Evolutionary conservation across 2,888 invertebrate species (phyloP).

Genomic region (Cabera pusaria): DNA sequence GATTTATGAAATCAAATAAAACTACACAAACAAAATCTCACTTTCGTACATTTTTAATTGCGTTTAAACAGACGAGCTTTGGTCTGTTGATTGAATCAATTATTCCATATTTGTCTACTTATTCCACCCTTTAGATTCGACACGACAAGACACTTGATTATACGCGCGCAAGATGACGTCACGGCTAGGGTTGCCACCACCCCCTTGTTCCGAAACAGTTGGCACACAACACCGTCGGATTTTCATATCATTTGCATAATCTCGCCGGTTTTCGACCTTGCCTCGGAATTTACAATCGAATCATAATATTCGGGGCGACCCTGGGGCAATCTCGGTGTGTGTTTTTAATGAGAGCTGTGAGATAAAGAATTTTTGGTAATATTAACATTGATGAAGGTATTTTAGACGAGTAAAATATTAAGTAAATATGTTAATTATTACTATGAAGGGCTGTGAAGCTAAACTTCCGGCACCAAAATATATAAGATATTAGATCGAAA

Average conservation of each 20-base stretch:
- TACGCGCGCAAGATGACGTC: conserved; percentile 47
- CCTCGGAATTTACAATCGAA: conserved; percentile 37
- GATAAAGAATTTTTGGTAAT: neutral
- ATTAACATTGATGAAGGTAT: neutral
- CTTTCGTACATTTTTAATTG: conserved; percentile 10
- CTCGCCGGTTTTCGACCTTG: conserved; percentile 32
- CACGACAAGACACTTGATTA: conserved; percentile 39
- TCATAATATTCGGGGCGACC: conserved; percentile 41
- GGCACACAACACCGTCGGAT: conserved; percentile 47
- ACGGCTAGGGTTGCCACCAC: conserved; percentile 38
- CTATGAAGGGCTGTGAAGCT: too few relatives aligned
- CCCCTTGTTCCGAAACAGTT: conserved; percentile 45
- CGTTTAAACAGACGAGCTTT: conserved; percentile 3
- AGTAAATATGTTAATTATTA: too few relatives aligned
- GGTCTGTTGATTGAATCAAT: conserved; percentile 30
- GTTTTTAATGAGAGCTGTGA: conserved; percentile 6
- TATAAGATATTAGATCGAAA: too few relatives aligned
- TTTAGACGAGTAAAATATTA: neutral
- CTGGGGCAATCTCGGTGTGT: conserved; percentile 34
- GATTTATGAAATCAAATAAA: too few relatives aligned
- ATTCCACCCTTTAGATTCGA: conserved; percentile 25
- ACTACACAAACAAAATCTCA: too few relatives aligned
- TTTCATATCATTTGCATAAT: conserved; percentile 72
- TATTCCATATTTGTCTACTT: conserved; percentile 30
- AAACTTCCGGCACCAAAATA: too few relatives aligned